Evolutionary conservation across 2,113 vertebrate species (phyloP).

Genomic region (Tangachromis dhanisi): DNA sequence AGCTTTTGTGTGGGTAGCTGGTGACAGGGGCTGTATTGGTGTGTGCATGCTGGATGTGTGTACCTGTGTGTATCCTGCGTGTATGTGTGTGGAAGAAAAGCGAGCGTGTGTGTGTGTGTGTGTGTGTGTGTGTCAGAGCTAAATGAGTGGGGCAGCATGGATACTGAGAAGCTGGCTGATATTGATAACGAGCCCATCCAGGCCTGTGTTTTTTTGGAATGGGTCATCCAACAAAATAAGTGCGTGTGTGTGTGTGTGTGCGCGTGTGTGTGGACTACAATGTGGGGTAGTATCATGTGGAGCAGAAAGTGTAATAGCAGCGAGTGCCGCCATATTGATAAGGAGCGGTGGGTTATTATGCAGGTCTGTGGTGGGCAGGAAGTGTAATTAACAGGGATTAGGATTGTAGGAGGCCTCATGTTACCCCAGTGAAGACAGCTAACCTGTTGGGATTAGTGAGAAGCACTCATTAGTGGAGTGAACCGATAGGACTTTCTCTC

Average conservation of each 20-base stretch:
- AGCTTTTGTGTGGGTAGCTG: slow-evolving; percentile 39
- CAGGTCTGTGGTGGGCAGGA: slow-evolving; percentile 25
- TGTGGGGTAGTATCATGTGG: neutral
- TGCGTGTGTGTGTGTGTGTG: neutral
- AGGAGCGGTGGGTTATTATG: slow-evolving; percentile 32
- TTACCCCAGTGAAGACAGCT: slow-evolving; percentile 11
- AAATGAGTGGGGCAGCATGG: slow-evolving; percentile 47
- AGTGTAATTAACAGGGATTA: slow-evolving; percentile 61
- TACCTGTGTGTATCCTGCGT: slow-evolving; percentile 3
- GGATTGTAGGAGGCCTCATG: slow-evolving; percentile 31
- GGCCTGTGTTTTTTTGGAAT: slow-evolving; percentile 26
- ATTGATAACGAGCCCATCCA: slow-evolving; percentile 49
- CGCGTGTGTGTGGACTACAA: neutral
- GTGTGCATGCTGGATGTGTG: neutral
- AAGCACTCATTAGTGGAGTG: slow-evolving; percentile 20
- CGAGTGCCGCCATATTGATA: slow-evolving; percentile 37
- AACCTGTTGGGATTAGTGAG: slow-evolving; percentile 53
- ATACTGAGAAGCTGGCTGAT: slow-evolving; percentile 30
- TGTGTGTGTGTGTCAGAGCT: neutral
- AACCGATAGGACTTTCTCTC: neutral
- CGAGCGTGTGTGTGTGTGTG: neutral
- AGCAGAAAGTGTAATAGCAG: neutral
- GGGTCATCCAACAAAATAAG: slow-evolving; percentile 5
- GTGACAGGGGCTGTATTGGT: neutral
- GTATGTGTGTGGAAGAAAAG: no score